Evolutionary conservation across 2,113 vertebrate genomes (phyloP), one percentile per base, ranked within the genome.

Genomic region (Phyllostomus discolor): DNA sequence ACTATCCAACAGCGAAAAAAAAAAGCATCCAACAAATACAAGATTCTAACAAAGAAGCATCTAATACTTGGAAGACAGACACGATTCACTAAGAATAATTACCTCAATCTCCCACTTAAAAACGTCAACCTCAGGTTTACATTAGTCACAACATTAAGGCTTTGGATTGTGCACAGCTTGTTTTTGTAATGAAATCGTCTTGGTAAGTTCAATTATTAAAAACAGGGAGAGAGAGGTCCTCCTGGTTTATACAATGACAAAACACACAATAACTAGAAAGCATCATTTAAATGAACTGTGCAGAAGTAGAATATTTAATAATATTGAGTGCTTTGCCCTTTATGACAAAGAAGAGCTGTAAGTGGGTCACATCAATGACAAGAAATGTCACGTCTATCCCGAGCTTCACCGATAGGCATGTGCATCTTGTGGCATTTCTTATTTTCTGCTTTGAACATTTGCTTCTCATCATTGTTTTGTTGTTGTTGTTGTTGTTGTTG

Each of bases 61-160:
- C 35, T 9, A 46, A 57, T 92, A 62, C 15, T 72, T 86, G n/a
- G 66, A 84, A 88, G 85, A 90, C 81, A 92, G 76, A 82, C 20
- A 92, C 70, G 95, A 88, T 90, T 84, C 80, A 90, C 52, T 85
- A 48, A 84, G 52, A 96, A 91, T 95, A 96, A 95, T 82, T 67
- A 54, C 57, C 64, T 33, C 43, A 66, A 76, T 93, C 69, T 93
- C 57, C 59, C 70, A 84, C 52, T 97, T 84, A 66, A 90, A 96
- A 79, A 52, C 64, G 24, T 82, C 79, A 88, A 46, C 14, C 64
- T 66, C 3, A 79, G 20, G 31, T 86, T 93, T 90, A 90, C n/a
- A 54, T 73, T 35, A 75, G 64, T 43, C 17, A 75, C 59, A 88
- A 50, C 54, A 69, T 67, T 81, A 87, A 82, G 54, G 35, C 84